Base-by-base conservation (phyloP, 2,113 vertebrate genomes). In the Talpa occidentalis region DNA sequence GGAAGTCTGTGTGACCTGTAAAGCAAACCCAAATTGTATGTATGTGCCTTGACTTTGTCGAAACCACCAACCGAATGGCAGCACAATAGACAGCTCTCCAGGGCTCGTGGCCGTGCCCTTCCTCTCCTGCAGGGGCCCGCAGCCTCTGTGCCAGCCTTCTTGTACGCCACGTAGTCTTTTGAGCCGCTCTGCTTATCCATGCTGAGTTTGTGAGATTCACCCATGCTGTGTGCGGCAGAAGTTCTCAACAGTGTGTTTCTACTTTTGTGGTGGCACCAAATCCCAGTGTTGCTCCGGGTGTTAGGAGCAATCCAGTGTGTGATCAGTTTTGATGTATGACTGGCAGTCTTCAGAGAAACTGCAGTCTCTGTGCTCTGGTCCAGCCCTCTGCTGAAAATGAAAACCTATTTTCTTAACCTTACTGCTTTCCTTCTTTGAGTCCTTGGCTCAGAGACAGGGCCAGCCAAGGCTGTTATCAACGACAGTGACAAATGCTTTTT, bases 401-500 rank as follows among this genome's bases (percentile, higher is more conserved):
- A 21, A 82, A 37, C 76, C 90, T 74, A 0, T 90, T 56, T 73
- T 56, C 60, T 40, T 90, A 76, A 78, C 87, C 64, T 77, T 32
- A 17, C 35, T 11, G 14, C 88, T 52, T 21, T 40, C 44, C 83
- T 40, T 5, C 47, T n/a, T 26, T 17, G 73, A 88, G 93, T 64
- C 85, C 93, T 92, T 88, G 93, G 85, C 81, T 83, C 72, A 78
- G 77, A 81, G 42, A 40, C 11, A 3, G 69, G 37, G 30, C 66
- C 70, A 64, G 32, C 88, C 96, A 74, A 76, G 67, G 93, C 83
- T 69, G 19, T 90, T n/a, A 30, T 30, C 72, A 22, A 0, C 30
- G 91, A 24, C 90, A 81, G 77, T 44, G 95, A 93, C 76, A 56
- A 8, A 87, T 67, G 80, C 12, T 56, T 47, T 82, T 49, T 80